Base-by-base conservation (phyloP, 1,140 invertebrate genomes). In the Pseudomyrmex gracilis region DNA sequence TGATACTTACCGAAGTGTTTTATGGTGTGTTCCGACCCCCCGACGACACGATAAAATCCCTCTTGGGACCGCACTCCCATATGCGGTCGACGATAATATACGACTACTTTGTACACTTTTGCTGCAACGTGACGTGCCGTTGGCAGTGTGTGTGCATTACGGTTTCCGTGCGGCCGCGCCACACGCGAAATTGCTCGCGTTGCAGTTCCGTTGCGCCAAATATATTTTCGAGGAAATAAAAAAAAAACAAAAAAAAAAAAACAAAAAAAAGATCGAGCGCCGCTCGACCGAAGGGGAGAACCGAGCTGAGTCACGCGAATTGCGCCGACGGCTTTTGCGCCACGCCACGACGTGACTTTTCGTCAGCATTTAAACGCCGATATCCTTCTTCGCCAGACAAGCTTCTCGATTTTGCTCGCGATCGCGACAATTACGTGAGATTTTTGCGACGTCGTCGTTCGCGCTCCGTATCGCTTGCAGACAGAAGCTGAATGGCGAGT, bases 1-100 rank as follows among this genome's bases (percentile, higher is more conserved):
- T 73, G 87, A 88, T 73, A 77, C 51, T 85, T 87, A 49, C 10
- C 20, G 13, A 51, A 83, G 66, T 87, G 66, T 87, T 88, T 74
- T 73, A 88, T 82, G 66, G 66, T 47, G 66, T 47, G n/a, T 66
- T 34, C 61, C 47, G 34, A n/a, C 2, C 4, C 12, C 57, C 15
- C 10, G n/a, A 10, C 12, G 64, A 67, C 13, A 47, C 83, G 34
- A 74, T 47, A 70, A 22, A 82, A 82, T 5, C 34, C 7, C 34
- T n/a, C n/a, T n/a, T 34, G 58, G 49, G 61, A 4, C 57, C 22
- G 80, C 53, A 78, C 57, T 71, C 17, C 12, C 24, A 8, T 74
- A 24, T 17, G 47, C 20, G 61, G 49, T 66, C 67, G 51, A 73
- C 60, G 43, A 12, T 8, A 24, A 43, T 15, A 57, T 66, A 73